Evolutionary conservation across 64 coral and sea anemone species (phyloP).

Genomic region (Montipora capricornis): DNA sequence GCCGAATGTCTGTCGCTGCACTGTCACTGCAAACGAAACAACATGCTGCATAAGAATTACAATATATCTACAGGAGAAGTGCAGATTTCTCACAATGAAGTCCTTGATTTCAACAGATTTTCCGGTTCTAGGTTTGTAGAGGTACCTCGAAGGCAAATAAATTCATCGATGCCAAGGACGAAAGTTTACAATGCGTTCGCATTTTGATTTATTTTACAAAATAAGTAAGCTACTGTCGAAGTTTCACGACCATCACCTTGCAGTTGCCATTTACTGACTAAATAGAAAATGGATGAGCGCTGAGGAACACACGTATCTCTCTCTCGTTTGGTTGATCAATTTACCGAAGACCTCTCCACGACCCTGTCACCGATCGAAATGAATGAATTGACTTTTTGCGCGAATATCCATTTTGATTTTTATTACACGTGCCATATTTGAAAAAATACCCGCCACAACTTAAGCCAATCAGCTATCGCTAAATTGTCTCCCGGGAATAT

Average conservation of each 20-base stretch:
- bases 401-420: constrained; percentile 30
- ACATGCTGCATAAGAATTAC: neutral
- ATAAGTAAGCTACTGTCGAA: constrained; percentile 23
- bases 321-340: neutral
- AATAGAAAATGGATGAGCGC: neutral
- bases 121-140: neutral
- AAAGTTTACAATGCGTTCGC: constrained; percentile 24
- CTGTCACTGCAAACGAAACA: constrained; percentile 16
- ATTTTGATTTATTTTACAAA: neutral
- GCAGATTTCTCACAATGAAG: neutral
- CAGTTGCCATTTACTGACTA: constrained; percentile 41
- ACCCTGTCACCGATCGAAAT: neutral
- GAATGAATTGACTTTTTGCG: constrained; percentile 52
- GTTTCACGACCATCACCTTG: constrained; percentile 34
- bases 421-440: constrained; percentile 48
- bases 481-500: constrained; percentile 14
- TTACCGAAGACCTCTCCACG: neutral
- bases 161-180: constrained; percentile 1
- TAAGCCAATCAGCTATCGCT: constrained; percentile 4
- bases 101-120: neutral
- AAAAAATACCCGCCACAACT: constrained; percentile 55
- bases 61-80: neutral
- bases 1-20: constrained; percentile 29
- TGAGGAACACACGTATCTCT: neutral
- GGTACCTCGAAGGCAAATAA: neutral